These are phyloP conservation scores for Apis mellifera DNA, from an alignment of 1,140 invertebrate species.

Conservation along the genomic window Amel_HAv3.1 CM009945.2:2693501-2694000, in stretches of 20 bases:
- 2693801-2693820: conserved; percentile 32
- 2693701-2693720: conserved; percentile 11
- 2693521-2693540: too few relatives aligned
- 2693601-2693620: conserved; percentile 50
- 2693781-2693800: neutral
- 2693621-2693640: conserved; percentile 48
- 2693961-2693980: too few relatives aligned
- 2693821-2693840: too few relatives aligned
- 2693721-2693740: conserved; percentile 46
- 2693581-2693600: neutral
- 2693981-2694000: neutral
- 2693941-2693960: neutral
- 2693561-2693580: too few relatives aligned
- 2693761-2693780: conserved; percentile 21
- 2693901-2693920: neutral
- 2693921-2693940: neutral
- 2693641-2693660: conserved; percentile 37
- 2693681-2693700: conserved; percentile 52
- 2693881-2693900: neutral
- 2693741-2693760: conserved; percentile 25
- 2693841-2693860: neutral
- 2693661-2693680: conserved; percentile 37
- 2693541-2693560: neutral
- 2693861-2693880: neutral
- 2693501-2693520: too few relatives aligned